Evolutionary conservation across 2,113 vertebrate species (phyloP).

Genomic region (Pachycephala philippinensis): DNA sequence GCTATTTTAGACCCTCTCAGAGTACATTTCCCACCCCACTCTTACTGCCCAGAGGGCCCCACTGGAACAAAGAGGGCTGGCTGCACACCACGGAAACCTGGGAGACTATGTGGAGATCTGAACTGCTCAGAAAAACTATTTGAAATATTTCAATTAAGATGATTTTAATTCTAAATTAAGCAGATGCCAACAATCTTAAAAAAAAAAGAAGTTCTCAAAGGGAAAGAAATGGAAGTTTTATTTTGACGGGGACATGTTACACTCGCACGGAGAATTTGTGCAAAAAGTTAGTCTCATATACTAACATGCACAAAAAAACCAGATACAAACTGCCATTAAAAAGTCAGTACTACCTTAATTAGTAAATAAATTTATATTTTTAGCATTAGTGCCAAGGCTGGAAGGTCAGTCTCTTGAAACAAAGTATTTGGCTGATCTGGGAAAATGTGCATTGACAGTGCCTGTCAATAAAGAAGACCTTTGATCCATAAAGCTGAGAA

Average conservation of each 20-base stretch:
- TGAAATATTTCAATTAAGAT: neutral
- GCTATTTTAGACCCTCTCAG: neutral
- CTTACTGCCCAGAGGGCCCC: neutral
- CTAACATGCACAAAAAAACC: neutral
- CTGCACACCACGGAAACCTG: neutral
- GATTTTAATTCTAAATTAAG: neutral
- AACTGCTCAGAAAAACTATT: neutral
- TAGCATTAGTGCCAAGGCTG: neutral
- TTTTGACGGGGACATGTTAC: neutral
- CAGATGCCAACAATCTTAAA: neutral
- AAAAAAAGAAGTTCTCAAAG: neutral
- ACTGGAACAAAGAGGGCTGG: neutral
- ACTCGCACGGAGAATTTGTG: rapidly evolving
- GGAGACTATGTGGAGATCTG: neutral
- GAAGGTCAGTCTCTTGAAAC: neutral
- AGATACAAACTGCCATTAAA: neutral
- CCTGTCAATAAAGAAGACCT: neutral
- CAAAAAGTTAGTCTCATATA: neutral
- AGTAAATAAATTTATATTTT: neutral
- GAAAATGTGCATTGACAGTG: neutral
- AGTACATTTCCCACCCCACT: neutral
- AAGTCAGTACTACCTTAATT: neutral
- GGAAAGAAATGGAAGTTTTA: neutral
- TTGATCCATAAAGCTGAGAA: neutral
- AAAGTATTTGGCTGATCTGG: neutral